Percentiles rank a stretch among this genome's conserved stretches.
phyloP scores from a whole-genome alignment of 2,888 invertebrate genomes.

The Criorhina ranunculi region DNA sequence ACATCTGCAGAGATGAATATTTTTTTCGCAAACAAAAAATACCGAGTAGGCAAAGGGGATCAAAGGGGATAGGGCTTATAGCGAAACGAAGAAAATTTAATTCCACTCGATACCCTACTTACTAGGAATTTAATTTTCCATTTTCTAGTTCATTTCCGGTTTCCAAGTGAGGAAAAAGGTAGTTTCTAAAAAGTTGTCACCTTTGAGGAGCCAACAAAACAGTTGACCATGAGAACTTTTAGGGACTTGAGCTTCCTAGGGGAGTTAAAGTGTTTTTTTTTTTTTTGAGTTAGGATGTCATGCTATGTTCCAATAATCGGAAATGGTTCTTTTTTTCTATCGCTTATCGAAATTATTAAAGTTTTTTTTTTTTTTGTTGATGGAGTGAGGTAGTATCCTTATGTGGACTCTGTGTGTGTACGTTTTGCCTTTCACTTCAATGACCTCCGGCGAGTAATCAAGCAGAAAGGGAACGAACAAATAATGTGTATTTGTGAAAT shows the following conservation, averaged over 20 bases:
- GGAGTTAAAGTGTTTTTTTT: neutral
- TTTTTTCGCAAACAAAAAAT: neutral
- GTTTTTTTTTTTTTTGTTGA: no score
- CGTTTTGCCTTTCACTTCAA: constrained; percentile 19
- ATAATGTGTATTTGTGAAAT: constrained; percentile 33
- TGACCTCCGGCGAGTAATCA: constrained; percentile 19
- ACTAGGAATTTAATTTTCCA: constrained; percentile 1
- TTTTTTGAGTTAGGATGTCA: constrained; percentile 2
- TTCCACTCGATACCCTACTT: constrained; percentile 6
- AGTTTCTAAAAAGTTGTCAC: neutral
- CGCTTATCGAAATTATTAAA: constrained; percentile 1
- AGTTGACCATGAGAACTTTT: neutral
- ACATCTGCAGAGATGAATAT: neutral
- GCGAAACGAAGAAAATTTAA: constrained; percentile 33
- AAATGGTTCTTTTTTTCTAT: neutral
- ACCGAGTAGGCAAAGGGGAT: neutral
- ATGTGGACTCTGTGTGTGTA: neutral
- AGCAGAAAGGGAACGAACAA: constrained; percentile 23
- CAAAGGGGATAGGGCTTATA: neutral
- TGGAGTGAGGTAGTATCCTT: neutral
- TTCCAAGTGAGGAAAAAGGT: constrained; percentile 30
- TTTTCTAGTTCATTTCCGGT: constrained; percentile 52
- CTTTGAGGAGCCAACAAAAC: neutral
- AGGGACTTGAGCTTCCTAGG: neutral
- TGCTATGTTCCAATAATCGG: neutral